phyloP scores from a whole-genome alignment of 2,888 invertebrate genomes.

The Volucella inanis region DNA sequence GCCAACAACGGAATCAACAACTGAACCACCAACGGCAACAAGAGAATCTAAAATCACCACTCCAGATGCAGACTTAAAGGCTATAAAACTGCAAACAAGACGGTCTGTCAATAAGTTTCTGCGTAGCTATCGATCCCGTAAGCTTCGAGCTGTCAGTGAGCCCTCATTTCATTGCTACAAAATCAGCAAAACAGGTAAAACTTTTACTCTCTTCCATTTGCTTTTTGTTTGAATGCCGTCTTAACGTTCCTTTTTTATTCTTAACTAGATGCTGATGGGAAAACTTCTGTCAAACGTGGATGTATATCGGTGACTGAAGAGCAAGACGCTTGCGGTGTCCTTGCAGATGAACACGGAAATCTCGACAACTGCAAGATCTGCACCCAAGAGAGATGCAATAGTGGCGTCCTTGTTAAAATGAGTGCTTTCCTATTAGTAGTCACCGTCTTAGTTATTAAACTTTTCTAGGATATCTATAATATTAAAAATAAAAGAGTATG shows the following conservation, averaged over 20 bases:
- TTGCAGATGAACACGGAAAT: not conserved
- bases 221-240: not conserved
- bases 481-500: no score
- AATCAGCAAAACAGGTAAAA: constrained; percentile 5
- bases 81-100: no score
- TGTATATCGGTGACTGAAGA: constrained; percentile 18
- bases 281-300: not conserved
- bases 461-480: not conserved
- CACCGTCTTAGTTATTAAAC: not conserved
- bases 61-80: no score
- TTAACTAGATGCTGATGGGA: constrained; percentile 1
- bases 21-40: not conserved
- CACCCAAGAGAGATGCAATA: constrained; percentile 25
- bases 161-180: constrained; percentile 20
- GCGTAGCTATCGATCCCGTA: not conserved
- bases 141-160: not conserved
- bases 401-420: not conserved
- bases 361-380: constrained; percentile 16
- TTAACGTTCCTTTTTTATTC: not conserved
- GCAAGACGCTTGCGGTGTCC: constrained; percentile 2
- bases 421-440: not conserved
- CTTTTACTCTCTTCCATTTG: no score
- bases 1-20: not conserved
- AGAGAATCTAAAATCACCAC: no score
- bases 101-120: not conserved